Base-by-base conservation (phyloP, 2,888 invertebrate genomes). In the Gasteruption jaculator region DNA sequence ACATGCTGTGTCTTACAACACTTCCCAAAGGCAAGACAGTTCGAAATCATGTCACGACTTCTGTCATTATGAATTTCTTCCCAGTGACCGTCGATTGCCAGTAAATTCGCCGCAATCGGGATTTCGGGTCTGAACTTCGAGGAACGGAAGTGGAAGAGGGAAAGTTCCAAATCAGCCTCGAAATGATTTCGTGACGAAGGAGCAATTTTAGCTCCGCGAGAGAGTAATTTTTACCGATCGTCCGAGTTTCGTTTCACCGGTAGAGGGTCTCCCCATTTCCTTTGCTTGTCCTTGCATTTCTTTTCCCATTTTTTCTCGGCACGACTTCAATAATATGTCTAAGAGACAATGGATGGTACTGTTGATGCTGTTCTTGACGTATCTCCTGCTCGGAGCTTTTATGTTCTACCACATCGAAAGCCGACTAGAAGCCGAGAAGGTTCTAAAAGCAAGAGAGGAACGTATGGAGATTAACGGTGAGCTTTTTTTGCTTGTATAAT, bases 371-470 rank as follows among this genome's bases (percentile, higher is more conserved):
- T 88, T 87, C 63, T 77, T 87, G 44, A 78, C 81, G 45, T 89
- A 89, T 65, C 73, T 89, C 52, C 73, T 89, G 57, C 78, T 91
- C 45, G 91, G 91, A 7, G 90, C 91, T n/a, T 83, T 82, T 49
- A 84, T 91, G 56, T 91, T 90, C 71, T 86, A 87, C 73, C 81
- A 83, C 61, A 83, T 90, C 56, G 90, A 91, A 73, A 82, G 83
- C 59, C 78, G 78, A 21, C 71, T 84, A 57, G 91, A 91, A 71
- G 70, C 77, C 35, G 73, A 77, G 47, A 74, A 78, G 49, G 76
- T 82, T 34, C 73, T 72, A 37, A 73, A 76, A 53, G 78, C 81
- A 41, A 76, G 76, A 56, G 70, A 75, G 53, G 81, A 83, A 69
- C 77, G 83, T 60, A 76, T 78, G 57, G 78, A 80, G 70, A 84